These are phyloP conservation scores for Hypena proboscidalis DNA, from an alignment of 2,888 invertebrate genomes.

Conservation along the genomic window DNA sequence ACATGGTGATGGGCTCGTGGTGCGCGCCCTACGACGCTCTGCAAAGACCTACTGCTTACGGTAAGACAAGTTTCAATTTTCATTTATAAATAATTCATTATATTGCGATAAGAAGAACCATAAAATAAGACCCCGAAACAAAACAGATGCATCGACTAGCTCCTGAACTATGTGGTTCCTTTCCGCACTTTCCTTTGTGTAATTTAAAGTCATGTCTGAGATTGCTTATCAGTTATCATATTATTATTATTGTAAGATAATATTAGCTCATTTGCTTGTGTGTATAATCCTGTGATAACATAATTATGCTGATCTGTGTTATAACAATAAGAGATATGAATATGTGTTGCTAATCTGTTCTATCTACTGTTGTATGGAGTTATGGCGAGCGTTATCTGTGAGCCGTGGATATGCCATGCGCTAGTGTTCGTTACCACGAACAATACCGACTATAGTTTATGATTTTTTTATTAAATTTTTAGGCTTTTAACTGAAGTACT, in stretches of 20 bases:
- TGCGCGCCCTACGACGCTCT: constrained; percentile 92
- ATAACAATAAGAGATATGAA: constrained; percentile 4
- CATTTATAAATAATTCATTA: background rate
- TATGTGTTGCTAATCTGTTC: constrained; percentile 6
- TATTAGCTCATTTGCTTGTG: background rate
- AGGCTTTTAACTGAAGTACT: no score
- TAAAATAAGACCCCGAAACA: no score
- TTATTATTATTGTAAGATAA: background rate
- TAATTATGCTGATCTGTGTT: constrained; percentile 6
- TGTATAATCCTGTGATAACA: background rate
- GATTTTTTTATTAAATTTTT: no score
- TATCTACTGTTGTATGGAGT: constrained; percentile 6
- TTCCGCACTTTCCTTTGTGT: no score
- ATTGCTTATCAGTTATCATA: background rate
- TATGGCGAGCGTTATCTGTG: constrained; percentile 2
- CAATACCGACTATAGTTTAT: background rate
- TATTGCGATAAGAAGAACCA: no score
- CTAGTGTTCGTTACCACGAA: constrained; percentile 8
- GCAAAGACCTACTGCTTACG: constrained; percentile 93
- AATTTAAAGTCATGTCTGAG: no score
- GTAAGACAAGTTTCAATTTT: constrained; percentile 68
- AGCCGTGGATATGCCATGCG: background rate
- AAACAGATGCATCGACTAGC: no score
- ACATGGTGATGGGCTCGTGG: constrained; percentile 92
- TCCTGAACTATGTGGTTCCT: no score